These are phyloP conservation scores for Saguinus midas DNA, from an alignment of 2,113 vertebrate genomes.

Conservation along the genomic window DNA sequence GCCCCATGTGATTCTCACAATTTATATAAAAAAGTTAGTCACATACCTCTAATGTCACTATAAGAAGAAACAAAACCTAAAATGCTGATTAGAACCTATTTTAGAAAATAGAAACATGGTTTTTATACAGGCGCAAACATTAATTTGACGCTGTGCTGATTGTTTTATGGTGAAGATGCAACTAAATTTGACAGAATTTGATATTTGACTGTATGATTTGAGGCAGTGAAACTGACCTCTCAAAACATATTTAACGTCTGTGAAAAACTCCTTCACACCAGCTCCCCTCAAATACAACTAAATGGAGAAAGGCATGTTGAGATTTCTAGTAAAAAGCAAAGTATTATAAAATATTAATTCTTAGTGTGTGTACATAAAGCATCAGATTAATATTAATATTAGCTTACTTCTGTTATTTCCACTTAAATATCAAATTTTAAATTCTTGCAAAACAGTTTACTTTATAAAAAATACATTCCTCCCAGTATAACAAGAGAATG, in stretches of 20 bases:
- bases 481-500: not conserved
- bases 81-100: not conserved
- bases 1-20: not conserved
- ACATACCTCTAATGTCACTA: not conserved
- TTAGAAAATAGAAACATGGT: not conserved
- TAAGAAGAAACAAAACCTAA: not conserved
- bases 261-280: not conserved
- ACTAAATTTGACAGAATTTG: not conserved
- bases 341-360: not conserved
- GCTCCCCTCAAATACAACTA: not conserved
- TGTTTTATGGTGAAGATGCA: not conserved
- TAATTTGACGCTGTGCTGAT: not conserved
- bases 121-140: not conserved
- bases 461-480: not conserved
- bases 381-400: slow-evolving; percentile 3
- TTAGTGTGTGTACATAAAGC: not conserved
- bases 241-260: not conserved
- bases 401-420: not conserved
- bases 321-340: not conserved
- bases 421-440: not conserved
- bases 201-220: not conserved
- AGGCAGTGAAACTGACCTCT: not conserved
- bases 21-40: slow-evolving; percentile 1
- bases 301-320: not conserved
- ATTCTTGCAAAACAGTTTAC: not conserved